phyloP scores from a whole-genome alignment of 2,888 invertebrate genomes.

The Orthosia gracilis region DNA sequence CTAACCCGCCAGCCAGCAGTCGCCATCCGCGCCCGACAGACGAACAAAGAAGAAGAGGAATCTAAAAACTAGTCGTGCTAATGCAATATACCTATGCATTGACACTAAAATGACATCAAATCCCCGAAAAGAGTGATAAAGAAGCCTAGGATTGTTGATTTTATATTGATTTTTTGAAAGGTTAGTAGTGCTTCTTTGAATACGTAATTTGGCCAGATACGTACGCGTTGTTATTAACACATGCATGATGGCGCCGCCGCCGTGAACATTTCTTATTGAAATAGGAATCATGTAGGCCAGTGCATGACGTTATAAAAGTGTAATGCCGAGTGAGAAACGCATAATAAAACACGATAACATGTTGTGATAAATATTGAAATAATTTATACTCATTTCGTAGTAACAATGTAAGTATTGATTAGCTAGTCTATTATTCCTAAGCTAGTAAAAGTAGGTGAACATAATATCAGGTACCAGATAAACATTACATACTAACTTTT shows the following conservation, averaged over 20 bases:
- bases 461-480: slow-evolving; percentile 43
- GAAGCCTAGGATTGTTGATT: slow-evolving; percentile 71
- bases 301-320: slow-evolving; percentile 57
- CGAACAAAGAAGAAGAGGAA: slow-evolving; percentile 70
- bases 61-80: slow-evolving; percentile 59
- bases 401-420: slow-evolving; percentile 27
- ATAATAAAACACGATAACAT: slow-evolving; percentile 17
- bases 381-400: slow-evolving; percentile 4
- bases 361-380: slow-evolving; percentile 37
- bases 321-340: slow-evolving; percentile 55
- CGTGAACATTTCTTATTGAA: slow-evolving; percentile 57
- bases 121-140: slow-evolving; percentile 68
- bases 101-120: slow-evolving; percentile 72
- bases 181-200: slow-evolving; percentile 81
- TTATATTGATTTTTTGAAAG: slow-evolving; percentile 70
- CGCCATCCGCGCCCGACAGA: slow-evolving; percentile 78
- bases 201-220: slow-evolving; percentile 57
- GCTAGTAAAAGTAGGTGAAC: slow-evolving; percentile 29
- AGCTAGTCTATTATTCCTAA: slow-evolving; percentile 4
- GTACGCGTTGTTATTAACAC: slow-evolving; percentile 51
- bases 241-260: slow-evolving; percentile 73
- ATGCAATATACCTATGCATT: slow-evolving; percentile 66
- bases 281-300: slow-evolving; percentile 50
- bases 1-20: slow-evolving; percentile 72
- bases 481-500: slow-evolving; percentile 30